A percentile compares a stretch with the other conserved stretches of the same genome.
Evolutionary conservation across 2,888 invertebrate species (phyloP).

Genomic region (Nephrotoma guestfalica): DNA sequence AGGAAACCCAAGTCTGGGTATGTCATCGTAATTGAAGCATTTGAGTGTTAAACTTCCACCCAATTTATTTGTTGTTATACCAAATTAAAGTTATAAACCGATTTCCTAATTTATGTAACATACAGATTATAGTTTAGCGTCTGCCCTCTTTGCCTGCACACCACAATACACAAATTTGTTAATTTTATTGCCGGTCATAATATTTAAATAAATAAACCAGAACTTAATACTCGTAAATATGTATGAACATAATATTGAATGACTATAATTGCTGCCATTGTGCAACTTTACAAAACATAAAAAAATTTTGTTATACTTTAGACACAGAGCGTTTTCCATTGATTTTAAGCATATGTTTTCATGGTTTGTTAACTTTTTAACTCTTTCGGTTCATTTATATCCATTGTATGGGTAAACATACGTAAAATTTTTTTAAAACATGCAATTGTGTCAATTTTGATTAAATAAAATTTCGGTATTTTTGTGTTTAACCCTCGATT

Average conservation of each 20-base stretch:
- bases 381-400: background rate
- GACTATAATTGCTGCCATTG: background rate
- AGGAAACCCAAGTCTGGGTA: too few species aligned
- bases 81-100: background rate
- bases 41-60: too few species aligned
- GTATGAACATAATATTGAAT: background rate
- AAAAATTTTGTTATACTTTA: background rate
- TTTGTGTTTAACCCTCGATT: background rate
- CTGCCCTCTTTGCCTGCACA: background rate
- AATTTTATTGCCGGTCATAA: background rate
- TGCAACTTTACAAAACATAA: background rate
- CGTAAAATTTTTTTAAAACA: background rate
- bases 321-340: background rate
- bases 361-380: background rate
- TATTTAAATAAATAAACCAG: background rate
- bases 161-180: too few species aligned
- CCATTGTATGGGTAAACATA: background rate
- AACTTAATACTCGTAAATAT: background rate
- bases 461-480: background rate
- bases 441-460: background rate
- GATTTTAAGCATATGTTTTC: background rate
- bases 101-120: background rate
- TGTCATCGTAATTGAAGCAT: too few species aligned
- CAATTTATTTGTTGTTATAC: background rate
- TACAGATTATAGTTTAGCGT: background rate